Base-by-base conservation (phyloP, 2,888 invertebrate genomes). In the Mythimna vitellina region DNA sequence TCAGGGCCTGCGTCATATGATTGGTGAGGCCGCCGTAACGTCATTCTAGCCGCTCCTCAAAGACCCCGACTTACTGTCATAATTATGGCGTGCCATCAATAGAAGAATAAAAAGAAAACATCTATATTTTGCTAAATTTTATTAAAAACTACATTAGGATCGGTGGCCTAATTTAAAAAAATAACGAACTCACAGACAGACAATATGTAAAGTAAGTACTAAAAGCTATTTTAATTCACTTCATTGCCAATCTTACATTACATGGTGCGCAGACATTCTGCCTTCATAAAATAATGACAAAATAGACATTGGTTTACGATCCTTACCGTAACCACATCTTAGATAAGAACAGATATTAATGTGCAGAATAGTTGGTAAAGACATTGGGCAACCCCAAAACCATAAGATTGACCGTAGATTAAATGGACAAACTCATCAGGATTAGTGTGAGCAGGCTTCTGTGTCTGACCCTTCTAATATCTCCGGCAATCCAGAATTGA, bases 271-370 rank as follows among this genome's bases (percentile, higher is more conserved):
- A 57, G 17, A 56, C 7, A 17, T 10, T 20, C 9, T 3, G 56
- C 54, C 25, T 3, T 42, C 10, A 42, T 10, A 51, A 61, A 60
- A 54, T 3, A 58, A 58, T 51, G 17, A n/a, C 35, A n/a, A 70
- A 9, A 58, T 25, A 35, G 25, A 25, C 22, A 73, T n/a, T 10
- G 42, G 25, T 65, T 42, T 42, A 32, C 51, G 49, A 58, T 3
- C 6, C 32, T 58, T 49, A 32, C 32, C 56, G 9, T 61, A 56
- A 49, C n/a, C 9, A 17, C 42, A 53, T 22, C 49, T 29, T 14
- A 17, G 29, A 73, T 17, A 12, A 65, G 32, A 73, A 22, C 32
- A 49, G n/a, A 25, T 32, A 53, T 7, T 65, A 65, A 42, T 65
- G 32, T 32, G 58, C 8, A 53, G 22, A 2, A 64, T 29, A n/a